Base-by-base conservation (phyloP, 2,113 vertebrate genomes). In the Asarcornis scutulata region DNA sequence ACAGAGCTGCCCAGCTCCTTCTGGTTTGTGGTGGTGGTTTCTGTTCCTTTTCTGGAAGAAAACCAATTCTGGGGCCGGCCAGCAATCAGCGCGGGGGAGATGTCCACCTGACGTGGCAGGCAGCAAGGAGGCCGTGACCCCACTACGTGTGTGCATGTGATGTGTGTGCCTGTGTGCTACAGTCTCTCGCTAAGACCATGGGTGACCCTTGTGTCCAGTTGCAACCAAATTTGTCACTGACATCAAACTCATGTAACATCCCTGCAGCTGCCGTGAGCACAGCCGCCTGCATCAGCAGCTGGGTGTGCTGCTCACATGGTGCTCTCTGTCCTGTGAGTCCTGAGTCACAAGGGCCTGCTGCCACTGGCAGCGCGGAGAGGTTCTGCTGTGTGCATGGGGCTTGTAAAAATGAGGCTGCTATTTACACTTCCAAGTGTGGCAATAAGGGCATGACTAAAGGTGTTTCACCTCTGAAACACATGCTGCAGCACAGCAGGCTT, bases 321-420 rank as follows among this genome's bases (percentile, higher is more conserved):
- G 0, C 0, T 0, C 31, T 21, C 31, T 27, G 29, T 6, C 17
- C 64, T 0, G 0, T 7, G 40, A 27, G 7, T 8, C 56, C 0
- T 0, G 31, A 40, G 34, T 7, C 64, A 60, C 62, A 0, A 0
- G 40, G 29, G 31, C 72, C 77, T 13, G 36, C 31, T 27, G 52
- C 40, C 13, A 12, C 40, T 40, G 1, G 55, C 29, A 36, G 46
- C 3, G 0, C 2, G 1, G 50, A 31, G n/a, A 31, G 76, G 27
- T 22, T 55, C 75, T 53, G 58, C 85, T 36, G 40, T 31, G 40
- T 9, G 18, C 27, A 2, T 0, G 2, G 29, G n/a, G 46, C 46
- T 40, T 40, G 31, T 9, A 17, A 34, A 77, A 67, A 20, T 1
- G 20, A 77, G 72, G 32, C 64, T 31, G 68, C 53, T 58, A 73